Evolutionary conservation across 2,113 vertebrate species (phyloP), one percentile per base, ranked within the genome.

Genomic region (Microtus montanus): DNA sequence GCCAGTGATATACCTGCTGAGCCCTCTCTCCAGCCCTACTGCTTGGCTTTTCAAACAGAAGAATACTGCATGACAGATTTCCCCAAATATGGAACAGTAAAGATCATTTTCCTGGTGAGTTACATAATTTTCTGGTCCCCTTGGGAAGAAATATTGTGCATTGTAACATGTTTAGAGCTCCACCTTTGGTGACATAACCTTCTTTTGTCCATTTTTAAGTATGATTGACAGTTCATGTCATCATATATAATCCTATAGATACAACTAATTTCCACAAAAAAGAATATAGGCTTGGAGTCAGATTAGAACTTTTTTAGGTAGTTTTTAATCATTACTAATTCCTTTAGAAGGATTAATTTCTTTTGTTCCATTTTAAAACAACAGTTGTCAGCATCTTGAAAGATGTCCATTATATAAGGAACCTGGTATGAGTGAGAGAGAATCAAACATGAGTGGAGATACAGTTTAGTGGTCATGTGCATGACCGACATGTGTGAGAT

Each of bases 331-430:
- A 75, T 92, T 9, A 77, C 14, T 54, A 54, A 54, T 20, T 91
- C 33, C 30, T 35, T 35, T 91, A 88, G 88, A 95, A 95, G 30
- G 61, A 95, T 96, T 95, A 88, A 96, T 96, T 96, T 95, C 61
- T 93, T 90, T 93, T 92, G 71, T 94, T 96, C 79, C 44, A 89
- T 93, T 96, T 94, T 96, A 96, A 96, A 90, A 47, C 26, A 95
- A 93, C 66, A 90, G 44, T 95, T 96, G 52, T 44, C 33, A 80
- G 35, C n/a, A 90, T 94, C 71, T 92, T 93, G 38, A 87, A 94
- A 96, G 87, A 26, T 44, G 92, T 85, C 52, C 77, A 49, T 93
- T 95, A 84, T 91, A 22, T 94, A 26, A n/a, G 64, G 95, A 97
- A 88, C 78, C 61, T 83, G 10, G 49, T 14, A 14, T 93, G 52